Conservation (phyloP, 1,140 invertebrate genomes). For the Drosophila orosa region DNA sequence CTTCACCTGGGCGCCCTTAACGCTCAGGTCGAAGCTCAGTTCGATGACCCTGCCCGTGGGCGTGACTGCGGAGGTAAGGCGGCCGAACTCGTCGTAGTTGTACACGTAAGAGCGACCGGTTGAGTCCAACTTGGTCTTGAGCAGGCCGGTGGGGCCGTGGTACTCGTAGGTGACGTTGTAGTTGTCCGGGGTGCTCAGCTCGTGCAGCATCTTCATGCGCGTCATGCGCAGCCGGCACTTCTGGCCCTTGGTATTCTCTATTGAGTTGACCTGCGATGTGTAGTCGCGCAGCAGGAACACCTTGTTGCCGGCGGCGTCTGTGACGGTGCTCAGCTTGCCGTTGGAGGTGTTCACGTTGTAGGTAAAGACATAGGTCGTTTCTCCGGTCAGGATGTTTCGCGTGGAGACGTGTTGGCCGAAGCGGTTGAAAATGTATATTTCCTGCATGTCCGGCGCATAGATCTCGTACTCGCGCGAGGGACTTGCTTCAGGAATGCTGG, state of each 20-base stretch:
- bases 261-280: constrained; percentile 94
- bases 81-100: constrained; percentile 97
- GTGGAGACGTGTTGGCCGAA: constrained; percentile 97
- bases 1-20: constrained; percentile 94
- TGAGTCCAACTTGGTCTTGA: constrained; percentile 95
- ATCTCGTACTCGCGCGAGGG: constrained; percentile 95
- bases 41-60: constrained; percentile 95
- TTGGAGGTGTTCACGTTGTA: constrained; percentile 99
- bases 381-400: constrained; percentile 95
- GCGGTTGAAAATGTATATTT: constrained; percentile 97
- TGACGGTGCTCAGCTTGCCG: constrained; percentile 96
- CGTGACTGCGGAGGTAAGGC: constrained; percentile 94
- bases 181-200: constrained; percentile 94
- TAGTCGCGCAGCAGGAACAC: constrained; percentile 95
- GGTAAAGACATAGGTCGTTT: constrained; percentile 95
- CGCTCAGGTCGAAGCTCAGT: constrained; percentile 93
- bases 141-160: constrained; percentile 93
- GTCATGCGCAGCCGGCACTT: constrained; percentile 96
- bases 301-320: constrained; percentile 97
- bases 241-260: constrained; percentile 97
- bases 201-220: constrained; percentile 94
- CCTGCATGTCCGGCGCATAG: constrained; percentile 97
- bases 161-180: constrained; percentile 97
- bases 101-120: constrained; percentile 97
- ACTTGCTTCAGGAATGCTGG: constrained; percentile 94